phyloP scores from a whole-genome alignment of 2,113 vertebrate genomes.

The Eolophus roseicapilla region DNA sequence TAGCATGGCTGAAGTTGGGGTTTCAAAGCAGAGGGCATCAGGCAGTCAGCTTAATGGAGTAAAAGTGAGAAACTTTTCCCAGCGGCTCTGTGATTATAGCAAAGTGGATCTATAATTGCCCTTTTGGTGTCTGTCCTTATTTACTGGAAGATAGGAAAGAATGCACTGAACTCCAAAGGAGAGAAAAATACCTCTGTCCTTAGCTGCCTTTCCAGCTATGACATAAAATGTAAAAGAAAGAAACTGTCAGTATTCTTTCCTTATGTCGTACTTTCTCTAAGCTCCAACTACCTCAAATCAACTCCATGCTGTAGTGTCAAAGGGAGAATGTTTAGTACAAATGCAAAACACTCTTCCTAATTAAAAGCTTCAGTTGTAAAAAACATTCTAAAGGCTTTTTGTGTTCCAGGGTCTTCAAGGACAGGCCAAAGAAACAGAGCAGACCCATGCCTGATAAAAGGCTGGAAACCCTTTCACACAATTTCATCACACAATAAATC shows the following conservation, averaged over 20 bases:
- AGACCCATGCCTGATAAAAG: neutral
- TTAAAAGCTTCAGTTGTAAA: neutral
- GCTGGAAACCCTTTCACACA: neutral
- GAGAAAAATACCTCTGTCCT: neutral
- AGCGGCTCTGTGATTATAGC: neutral
- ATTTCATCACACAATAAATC: neutral
- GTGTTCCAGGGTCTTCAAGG: neutral
- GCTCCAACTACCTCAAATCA: neutral
- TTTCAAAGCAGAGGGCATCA: neutral
- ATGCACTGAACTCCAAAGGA: neutral
- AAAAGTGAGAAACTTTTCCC: neutral
- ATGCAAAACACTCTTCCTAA: neutral
- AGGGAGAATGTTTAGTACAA: neutral
- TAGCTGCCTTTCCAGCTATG: neutral
- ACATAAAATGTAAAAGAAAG: neutral
- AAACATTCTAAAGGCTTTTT: neutral
- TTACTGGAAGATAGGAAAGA: neutral
- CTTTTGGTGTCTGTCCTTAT: neutral
- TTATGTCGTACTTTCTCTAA: neutral
- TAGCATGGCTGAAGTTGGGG: neutral
- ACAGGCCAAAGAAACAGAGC: neutral
- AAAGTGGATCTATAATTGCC: neutral
- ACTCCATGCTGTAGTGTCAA: neutral
- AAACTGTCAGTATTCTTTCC: neutral
- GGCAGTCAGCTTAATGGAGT: neutral